These are phyloP conservation scores for Orthosia gracilis DNA, from an alignment of 2,888 invertebrate genomes.

Conservation along the genomic window DNA sequence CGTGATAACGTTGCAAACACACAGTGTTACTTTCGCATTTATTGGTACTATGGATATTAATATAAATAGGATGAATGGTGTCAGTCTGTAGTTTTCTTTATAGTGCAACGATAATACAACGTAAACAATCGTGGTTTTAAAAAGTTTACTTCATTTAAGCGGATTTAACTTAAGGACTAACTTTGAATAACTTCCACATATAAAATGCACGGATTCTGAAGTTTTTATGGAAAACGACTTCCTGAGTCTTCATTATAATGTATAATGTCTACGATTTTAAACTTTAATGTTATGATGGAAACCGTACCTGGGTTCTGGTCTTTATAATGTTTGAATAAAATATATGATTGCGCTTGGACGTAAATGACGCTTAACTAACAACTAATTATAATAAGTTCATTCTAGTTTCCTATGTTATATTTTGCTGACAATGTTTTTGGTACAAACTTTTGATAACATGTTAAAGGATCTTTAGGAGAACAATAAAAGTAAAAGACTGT, in stretches of 20 bases:
- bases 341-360: constrained; percentile 5
- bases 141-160: constrained; percentile 34
- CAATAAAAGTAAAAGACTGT: too few species aligned
- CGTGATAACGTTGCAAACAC: too few species aligned
- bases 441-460: too few species aligned
- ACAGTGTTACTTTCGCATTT: too few species aligned
- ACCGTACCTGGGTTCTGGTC: constrained; percentile 18
- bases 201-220: constrained; percentile 47
- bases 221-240: constrained; percentile 51
- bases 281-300: constrained; percentile 30
- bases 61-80: neutral
- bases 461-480: too few species aligned
- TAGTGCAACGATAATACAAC: neutral
- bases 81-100: neutral
- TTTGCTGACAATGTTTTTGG: too few species aligned
- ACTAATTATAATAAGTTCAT: neutral
- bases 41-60: neutral
- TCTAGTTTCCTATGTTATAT: neutral
- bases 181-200: constrained; percentile 43
- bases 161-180: constrained; percentile 47
- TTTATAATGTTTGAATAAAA: constrained; percentile 47
- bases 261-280: constrained; percentile 49
- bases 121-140: constrained; percentile 27
- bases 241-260: constrained; percentile 44
- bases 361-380: neutral